phyloP scores from a whole-genome alignment of 2,888 invertebrate species.

The Cheilosia urbana region DNA sequence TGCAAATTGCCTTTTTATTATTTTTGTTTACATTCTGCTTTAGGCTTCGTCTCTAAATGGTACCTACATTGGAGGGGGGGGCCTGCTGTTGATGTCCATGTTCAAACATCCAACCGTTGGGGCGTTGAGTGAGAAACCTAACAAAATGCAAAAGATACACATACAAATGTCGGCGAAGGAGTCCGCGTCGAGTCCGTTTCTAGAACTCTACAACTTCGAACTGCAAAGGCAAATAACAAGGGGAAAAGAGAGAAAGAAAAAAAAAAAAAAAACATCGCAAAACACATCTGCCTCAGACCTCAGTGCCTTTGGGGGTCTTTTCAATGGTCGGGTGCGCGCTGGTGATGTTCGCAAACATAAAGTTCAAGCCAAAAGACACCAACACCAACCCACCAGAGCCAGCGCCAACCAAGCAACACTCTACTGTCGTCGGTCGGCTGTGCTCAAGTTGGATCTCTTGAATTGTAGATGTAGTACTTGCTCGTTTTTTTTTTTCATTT shows the following conservation, averaged over 20 bases:
- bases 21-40: slow-evolving; percentile 61
- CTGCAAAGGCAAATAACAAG: slow-evolving; percentile 47
- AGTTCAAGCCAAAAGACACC: slow-evolving; percentile 70
- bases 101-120: slow-evolving; percentile 72
- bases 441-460: slow-evolving; percentile 64
- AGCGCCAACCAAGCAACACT: slow-evolving; percentile 41
- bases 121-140: slow-evolving; percentile 64
- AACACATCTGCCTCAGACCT: slow-evolving; percentile 6
- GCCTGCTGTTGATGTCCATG: slow-evolving; percentile 40
- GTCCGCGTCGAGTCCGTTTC: slow-evolving; percentile 13
- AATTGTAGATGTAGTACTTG: slow-evolving; percentile 38
- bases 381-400: slow-evolving; percentile 43
- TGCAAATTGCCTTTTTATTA: slow-evolving; percentile 35
- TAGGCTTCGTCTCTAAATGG: slow-evolving; percentile 3
- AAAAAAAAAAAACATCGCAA: neutral
- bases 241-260: neutral
- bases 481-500: slow-evolving; percentile 46
- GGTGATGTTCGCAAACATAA: slow-evolving; percentile 73
- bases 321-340: slow-evolving; percentile 15
- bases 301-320: slow-evolving; percentile 42
- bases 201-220: slow-evolving; percentile 68
- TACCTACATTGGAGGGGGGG: neutral
- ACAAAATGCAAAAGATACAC: slow-evolving; percentile 70
- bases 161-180: slow-evolving; percentile 49
- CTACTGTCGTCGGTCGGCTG: neutral